Evolutionary conservation across 2,888 invertebrate genomes (phyloP).

Genomic region (Linnaemya tessellans): DNA sequence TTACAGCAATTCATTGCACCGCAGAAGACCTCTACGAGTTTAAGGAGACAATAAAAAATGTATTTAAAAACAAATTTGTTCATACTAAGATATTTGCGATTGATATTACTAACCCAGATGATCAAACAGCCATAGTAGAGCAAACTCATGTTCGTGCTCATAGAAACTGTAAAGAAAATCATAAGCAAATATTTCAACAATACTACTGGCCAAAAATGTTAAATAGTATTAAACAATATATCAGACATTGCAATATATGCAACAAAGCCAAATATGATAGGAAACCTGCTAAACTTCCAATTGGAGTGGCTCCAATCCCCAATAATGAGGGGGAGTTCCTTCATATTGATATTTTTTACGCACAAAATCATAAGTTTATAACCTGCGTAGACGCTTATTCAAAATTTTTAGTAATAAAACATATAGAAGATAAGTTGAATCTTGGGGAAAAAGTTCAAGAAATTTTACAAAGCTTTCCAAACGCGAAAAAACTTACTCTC

Average conservation of each 20-base stretch:
- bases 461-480: slow-evolving; percentile 7
- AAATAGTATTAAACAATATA: slow-evolving; percentile 37
- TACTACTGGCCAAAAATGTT: not conserved
- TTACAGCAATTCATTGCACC: slow-evolving; percentile 59
- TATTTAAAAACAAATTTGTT: slow-evolving; percentile 40
- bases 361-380: slow-evolving; percentile 28
- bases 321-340: slow-evolving; percentile 21
- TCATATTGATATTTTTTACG: slow-evolving; percentile 24
- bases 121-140: slow-evolving; percentile 47
- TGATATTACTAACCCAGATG: slow-evolving; percentile 31
- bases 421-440: slow-evolving; percentile 28
- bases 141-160: slow-evolving; percentile 50
- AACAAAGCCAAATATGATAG: slow-evolving; percentile 5
- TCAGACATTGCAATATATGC: slow-evolving; percentile 20
- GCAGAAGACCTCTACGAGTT: slow-evolving; percentile 47
- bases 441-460: slow-evolving; percentile 2
- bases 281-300: slow-evolving; percentile 14
- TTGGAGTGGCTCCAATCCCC: slow-evolving; percentile 10
- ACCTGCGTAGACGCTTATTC: slow-evolving; percentile 41
- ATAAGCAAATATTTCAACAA: not conserved
- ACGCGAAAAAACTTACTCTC: slow-evolving; percentile 4
- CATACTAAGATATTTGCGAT: slow-evolving; percentile 26
- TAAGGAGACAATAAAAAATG: slow-evolving; percentile 36
- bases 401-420: slow-evolving; percentile 20
- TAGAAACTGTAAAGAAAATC: slow-evolving; percentile 52